Base-by-base conservation (phyloP, 2,797 vertebrate genomes). In the Muscicapa striata region DNA sequence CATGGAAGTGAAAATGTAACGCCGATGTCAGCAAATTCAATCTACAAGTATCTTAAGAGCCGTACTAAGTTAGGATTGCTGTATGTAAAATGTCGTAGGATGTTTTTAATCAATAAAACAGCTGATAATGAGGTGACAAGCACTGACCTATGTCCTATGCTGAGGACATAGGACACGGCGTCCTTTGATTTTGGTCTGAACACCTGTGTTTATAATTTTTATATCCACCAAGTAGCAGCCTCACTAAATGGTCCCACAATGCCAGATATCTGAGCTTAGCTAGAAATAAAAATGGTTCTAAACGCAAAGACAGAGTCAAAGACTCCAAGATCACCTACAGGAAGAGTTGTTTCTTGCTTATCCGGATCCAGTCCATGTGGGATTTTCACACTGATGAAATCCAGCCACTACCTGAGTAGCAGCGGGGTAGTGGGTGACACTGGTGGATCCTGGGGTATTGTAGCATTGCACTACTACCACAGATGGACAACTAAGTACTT, bases 101-200 rank as follows among this genome's bases (percentile, higher is more conserved):
- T 15, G n/a, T 32, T 90, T 86, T 57, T 51, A 45, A 72, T 20
- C 21, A 19, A 21, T 54, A 54, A 77, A 81, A 27, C 6, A 61
- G 51, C 23, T 75, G 24, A 13, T 62, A 66, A 54, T 23, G 40
- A 87, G 52, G 61, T 7, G 49, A 57, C 10, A 59, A 54, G 11
- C 46, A 43, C 7, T 40, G 58, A 24, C 0, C 43, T 45, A 45
- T 45, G 43, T 45, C 43, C 43, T 45, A 20, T 45, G 1, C n/a
- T 13, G 40, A 52, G 29, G 43, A 40, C 15, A 57, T 0, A 64
- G 27, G 45, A 72, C 40, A 26, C 0, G 0, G 34, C 24, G 32
- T 15, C 30, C 22, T 15, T 80, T 83, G 48, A 11, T 12, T 74
- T 43, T 52, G 57, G 23, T 81, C 29, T 63, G 55, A 89, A 61